Evolutionary conservation across 2,888 invertebrate species (phyloP).

Genomic region (Schrankia costaestrigalis): DNA sequence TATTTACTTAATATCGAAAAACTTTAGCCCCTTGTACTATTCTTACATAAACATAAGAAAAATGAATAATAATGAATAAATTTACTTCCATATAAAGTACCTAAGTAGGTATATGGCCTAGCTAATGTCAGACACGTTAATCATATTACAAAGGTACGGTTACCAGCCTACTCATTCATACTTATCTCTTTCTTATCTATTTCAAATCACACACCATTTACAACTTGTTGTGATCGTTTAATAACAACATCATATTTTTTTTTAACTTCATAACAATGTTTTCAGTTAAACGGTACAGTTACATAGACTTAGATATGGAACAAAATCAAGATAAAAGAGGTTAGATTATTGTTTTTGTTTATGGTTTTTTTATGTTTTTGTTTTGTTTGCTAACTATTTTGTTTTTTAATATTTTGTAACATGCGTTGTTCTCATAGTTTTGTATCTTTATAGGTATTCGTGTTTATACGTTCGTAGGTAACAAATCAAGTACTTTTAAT

Average conservation of each 20-base stretch:
- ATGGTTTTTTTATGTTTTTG: slow-evolving; percentile 4
- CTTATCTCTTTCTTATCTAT: slow-evolving; percentile 1
- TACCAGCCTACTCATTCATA: neutral
- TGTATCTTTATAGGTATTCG: slow-evolving; percentile 59
- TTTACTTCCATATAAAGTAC: too few relatives aligned
- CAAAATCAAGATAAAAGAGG: slow-evolving; percentile 34
- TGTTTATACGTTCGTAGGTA: slow-evolving; percentile 68
- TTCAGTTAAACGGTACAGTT: slow-evolving; percentile 39
- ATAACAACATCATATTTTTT: neutral
- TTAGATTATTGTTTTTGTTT: slow-evolving; percentile 18
- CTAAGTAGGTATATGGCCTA: too few relatives aligned
- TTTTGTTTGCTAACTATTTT: slow-evolving; percentile 8
- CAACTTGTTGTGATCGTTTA: neutral
- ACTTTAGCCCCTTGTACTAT: too few relatives aligned
- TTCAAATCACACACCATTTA: neutral
- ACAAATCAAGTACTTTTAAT: slow-evolving; percentile 35
- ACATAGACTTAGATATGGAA: slow-evolving; percentile 49
- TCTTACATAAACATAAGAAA: too few relatives aligned
- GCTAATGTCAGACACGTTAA: too few relatives aligned
- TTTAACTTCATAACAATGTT: slow-evolving; percentile 22
- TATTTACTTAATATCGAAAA: too few relatives aligned
- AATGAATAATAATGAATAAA: too few relatives aligned
- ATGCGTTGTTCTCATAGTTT: slow-evolving; percentile 13
- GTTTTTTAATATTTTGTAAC: slow-evolving; percentile 3
- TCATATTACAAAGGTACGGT: too few relatives aligned